A percentile compares a stretch with the other conserved stretches of the same genome.
Evolutionary conservation across 2,113 vertebrate genomes (phyloP).

Genomic region (Centropristis striata): DNA sequence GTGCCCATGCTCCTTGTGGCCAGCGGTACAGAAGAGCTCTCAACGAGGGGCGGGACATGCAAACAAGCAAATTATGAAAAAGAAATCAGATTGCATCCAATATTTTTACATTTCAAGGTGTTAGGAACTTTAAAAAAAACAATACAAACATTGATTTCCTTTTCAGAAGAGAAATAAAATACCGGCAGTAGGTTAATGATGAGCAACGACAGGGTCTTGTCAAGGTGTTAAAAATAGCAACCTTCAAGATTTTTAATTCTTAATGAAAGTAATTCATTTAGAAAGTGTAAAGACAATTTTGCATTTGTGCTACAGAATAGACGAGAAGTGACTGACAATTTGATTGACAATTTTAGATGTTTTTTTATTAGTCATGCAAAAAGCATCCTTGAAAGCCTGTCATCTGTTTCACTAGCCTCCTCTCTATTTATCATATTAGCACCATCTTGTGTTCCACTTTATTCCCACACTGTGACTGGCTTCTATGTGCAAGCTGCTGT

Average conservation of each 20-base stretch:
- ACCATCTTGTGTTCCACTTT: slow-evolving; percentile 42
- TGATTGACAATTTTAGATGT: neutral
- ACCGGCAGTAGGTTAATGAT: too few species aligned
- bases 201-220: too few species aligned
- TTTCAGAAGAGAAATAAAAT: too few species aligned
- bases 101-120: neutral
- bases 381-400: neutral
- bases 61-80: neutral
- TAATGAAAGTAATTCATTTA: neutral
- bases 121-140: too few species aligned
- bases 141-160: too few species aligned
- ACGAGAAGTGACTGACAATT: neutral
- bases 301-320: neutral
- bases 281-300: neutral
- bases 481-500: neutral
- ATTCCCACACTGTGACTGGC: neutral
- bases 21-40: too few species aligned
- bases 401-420: neutral
- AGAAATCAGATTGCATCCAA: neutral
- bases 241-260: too few species aligned
- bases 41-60: neutral
- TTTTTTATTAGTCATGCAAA: neutral
- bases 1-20: too few species aligned
- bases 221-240: neutral
- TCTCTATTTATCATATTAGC: slow-evolving; percentile 12